Conservation (phyloP, 2,888 invertebrate species). For the Operophtera brumata region DNA sequence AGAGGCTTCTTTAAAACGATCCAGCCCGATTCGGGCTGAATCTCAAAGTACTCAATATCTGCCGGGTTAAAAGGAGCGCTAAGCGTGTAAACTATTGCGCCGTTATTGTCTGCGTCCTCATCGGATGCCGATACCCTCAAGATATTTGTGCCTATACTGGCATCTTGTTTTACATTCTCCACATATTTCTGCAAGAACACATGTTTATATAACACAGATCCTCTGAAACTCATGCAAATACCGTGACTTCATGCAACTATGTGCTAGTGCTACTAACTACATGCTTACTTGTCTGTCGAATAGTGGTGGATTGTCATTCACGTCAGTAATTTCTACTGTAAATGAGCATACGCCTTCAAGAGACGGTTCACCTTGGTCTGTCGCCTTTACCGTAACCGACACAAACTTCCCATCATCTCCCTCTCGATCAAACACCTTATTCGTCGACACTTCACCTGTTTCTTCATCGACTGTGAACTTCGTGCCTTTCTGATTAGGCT, state of each 20-base stretch:
- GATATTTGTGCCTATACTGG: conserved; percentile 96
- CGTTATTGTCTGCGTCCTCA: conserved; percentile 98
- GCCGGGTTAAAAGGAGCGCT: conserved; percentile 93
- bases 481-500: conserved; percentile 96
- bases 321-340: conserved; percentile 98
- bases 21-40: conserved; percentile 98
- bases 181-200: conserved; percentile 91
- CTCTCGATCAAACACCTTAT: conserved; percentile 98
- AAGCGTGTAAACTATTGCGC: conserved; percentile 94
- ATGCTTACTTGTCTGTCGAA: conserved; percentile 94
- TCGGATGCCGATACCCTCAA: conserved; percentile 97
- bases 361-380: conserved; percentile 98
- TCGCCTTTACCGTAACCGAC: conserved; percentile 97
- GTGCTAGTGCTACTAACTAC: conserved; percentile 40
- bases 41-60: conserved; percentile 96
- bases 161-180: conserved; percentile 98
- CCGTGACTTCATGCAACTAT: conserved; percentile 51
- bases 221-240: conserved; percentile 49
- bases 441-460: conserved; percentile 96
- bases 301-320: conserved; percentile 97
- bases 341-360: conserved; percentile 99
- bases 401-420: conserved; percentile 98
- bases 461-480: conserved; percentile 98
- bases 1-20: conserved; percentile 96
- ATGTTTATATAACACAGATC: conserved; percentile 31